A percentile compares a stretch with the other conserved stretches of the same genome.
Evolutionary conservation across 2,113 vertebrate species (phyloP).

Genomic region (Leuciscus idus): DNA sequence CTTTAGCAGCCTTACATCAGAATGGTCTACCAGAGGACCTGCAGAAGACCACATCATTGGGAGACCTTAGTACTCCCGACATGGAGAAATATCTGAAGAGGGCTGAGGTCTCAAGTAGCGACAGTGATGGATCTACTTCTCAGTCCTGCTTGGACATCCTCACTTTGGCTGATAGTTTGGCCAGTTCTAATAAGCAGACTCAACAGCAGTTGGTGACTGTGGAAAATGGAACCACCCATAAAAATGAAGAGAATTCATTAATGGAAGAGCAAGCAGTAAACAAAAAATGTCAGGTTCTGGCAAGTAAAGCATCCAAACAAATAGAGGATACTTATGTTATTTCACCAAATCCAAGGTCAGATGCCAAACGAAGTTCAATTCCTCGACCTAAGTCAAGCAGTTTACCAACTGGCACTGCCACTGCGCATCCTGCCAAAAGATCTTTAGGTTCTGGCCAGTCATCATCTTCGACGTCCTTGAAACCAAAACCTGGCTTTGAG

Average conservation of each 20-base stretch:
- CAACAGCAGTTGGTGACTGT: not conserved
- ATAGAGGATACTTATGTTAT: not conserved
- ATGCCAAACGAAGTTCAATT: slow-evolving; percentile 62
- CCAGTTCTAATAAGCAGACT: slow-evolving; percentile 46
- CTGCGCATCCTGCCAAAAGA: slow-evolving; percentile 45
- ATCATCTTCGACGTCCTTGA: not conserved
- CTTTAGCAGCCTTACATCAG: slow-evolving; percentile 42
- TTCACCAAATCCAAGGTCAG: slow-evolving; percentile 33
- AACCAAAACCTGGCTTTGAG: slow-evolving; percentile 13
- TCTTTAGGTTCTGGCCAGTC: slow-evolving; percentile 55
- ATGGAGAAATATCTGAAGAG: slow-evolving; percentile 90
- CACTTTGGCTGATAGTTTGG: slow-evolving; percentile 59
- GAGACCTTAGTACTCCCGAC: slow-evolving; percentile 76
- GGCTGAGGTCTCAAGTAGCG: slow-evolving; percentile 71
- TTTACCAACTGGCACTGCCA: slow-evolving; percentile 36
- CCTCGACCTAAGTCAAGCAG: slow-evolving; percentile 57
- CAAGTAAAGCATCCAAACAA: not conserved
- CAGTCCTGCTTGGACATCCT: slow-evolving; percentile 72
- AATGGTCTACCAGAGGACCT: slow-evolving; percentile 57
- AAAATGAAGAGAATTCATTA: not conserved
- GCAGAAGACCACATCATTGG: slow-evolving; percentile 69
- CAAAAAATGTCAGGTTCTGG: slow-evolving; percentile 7
- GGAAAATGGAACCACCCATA: slow-evolving; percentile 34
- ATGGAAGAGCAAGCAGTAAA: not conserved
- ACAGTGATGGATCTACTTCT: slow-evolving; percentile 70